A percentile compares a stretch with the other conserved stretches of the same genome.
These are phyloP conservation scores for Streptopelia turtur DNA, from an alignment of 2,797 vertebrate genomes.

Conservation along the genomic window DNA sequence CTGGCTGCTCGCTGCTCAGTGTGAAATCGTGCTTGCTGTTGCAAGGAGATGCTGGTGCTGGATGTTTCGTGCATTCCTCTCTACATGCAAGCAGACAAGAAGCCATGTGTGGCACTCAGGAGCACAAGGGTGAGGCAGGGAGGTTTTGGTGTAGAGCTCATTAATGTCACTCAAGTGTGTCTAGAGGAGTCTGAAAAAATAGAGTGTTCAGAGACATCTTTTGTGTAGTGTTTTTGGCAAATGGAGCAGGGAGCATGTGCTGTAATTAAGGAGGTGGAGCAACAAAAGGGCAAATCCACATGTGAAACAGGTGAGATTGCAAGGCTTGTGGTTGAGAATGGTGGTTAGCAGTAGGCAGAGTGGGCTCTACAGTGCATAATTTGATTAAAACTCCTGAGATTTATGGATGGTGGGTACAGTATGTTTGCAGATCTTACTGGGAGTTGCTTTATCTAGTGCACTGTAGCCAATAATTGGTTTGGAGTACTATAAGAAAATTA, in stretches of 20 bases:
- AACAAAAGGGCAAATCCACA: not conserved
- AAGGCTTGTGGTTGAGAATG: not conserved
- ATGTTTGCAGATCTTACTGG: not conserved
- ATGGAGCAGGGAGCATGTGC: not conserved
- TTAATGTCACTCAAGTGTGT: not conserved
- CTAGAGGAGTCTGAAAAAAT: not conserved
- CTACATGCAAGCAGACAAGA: not conserved
- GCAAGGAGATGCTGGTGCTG: not conserved
- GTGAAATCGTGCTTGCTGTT: fast-evolving
- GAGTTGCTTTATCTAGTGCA: not conserved
- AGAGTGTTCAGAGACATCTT: not conserved
- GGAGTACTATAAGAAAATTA: not conserved
- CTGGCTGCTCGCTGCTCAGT: not conserved
- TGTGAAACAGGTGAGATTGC: not conserved
- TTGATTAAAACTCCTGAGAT: not conserved
- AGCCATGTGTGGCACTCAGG: slow-evolving; percentile 17
- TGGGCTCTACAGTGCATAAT: not conserved
- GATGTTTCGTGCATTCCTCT: not conserved
- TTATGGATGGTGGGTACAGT: not conserved
- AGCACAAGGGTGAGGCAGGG: not conserved
- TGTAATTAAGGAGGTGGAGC: not conserved
- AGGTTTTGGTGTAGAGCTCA: not conserved
- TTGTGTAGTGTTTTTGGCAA: not conserved
- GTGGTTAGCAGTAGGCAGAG: not conserved
- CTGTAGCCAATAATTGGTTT: slow-evolving; percentile 14